phyloP scores from a whole-genome alignment of 2,797 vertebrate species.

The Hozukius guyotensis region DNA sequence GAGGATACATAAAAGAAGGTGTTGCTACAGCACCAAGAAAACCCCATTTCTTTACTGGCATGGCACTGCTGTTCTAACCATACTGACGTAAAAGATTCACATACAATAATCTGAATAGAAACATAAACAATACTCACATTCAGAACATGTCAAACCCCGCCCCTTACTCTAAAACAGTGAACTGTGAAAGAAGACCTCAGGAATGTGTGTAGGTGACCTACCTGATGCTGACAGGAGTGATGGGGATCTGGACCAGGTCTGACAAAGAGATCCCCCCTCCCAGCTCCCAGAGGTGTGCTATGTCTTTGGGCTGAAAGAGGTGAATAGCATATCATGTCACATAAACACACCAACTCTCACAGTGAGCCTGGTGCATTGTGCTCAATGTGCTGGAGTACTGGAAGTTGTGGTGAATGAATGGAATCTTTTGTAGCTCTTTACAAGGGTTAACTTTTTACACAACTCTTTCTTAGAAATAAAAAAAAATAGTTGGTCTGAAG shows the following conservation, averaged over 20 bases:
- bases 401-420: not conserved
- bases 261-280: slow-evolving; percentile 93
- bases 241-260: slow-evolving; percentile 91
- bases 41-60: not conserved
- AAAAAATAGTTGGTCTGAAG: not conserved
- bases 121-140: not conserved
- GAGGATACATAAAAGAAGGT: not conserved
- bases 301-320: slow-evolving; percentile 89
- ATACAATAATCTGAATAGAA: not conserved
- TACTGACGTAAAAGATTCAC: not conserved
- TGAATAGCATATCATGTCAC: not conserved
- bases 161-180: not conserved
- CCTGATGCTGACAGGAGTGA: slow-evolving; percentile 86
- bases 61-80: not conserved
- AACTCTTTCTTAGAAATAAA: not conserved
- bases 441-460: not conserved
- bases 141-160: not conserved
- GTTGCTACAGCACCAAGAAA: not conserved
- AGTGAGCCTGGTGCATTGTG: not conserved
- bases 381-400: not conserved
- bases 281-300: slow-evolving; percentile 96
- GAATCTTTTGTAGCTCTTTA: not conserved
- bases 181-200: not conserved
- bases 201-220: slow-evolving; percentile 56
- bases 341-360: not conserved